Evolutionary conservation across 2,888 invertebrate species (phyloP), one percentile per base, ranked within the genome.

Genomic region (Microctonus hyperodae): DNA sequence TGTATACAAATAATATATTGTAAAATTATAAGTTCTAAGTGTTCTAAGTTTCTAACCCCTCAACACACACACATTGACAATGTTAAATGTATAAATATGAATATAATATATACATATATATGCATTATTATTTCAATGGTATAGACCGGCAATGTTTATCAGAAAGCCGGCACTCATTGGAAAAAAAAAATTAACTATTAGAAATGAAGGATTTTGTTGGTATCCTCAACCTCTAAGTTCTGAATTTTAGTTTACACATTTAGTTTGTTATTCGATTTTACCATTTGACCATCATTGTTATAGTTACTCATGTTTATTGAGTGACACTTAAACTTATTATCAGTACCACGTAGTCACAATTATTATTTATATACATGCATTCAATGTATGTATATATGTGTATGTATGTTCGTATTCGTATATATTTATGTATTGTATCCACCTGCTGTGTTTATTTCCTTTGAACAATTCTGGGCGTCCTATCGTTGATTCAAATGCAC

Each of bases 151-250:
- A n/a, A 44, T 44, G 44, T 44, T 16, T 20, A 44, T 44, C 6
- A 33, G 22, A 23, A 58, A 58, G 58, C 58, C 58, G 58, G 40
- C 58, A 37, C 40, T 20, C 37, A 23, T 11, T 37, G 37, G n/a
- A 58, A 58, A 20, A 44, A 16, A n/a, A n/a, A n/a, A n/a, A n/a
- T n/a, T n/a, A n/a, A 13, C 5, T n/a, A 16, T 6, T 16, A n/a
- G 44, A 44, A 44, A 1, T 44, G 16, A 44, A 16, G 37, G 37
- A 11, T 37, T 37, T 11, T 40, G n/a, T 58, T n/a, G 58, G 58
- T 23, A n/a, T 58, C 40, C 23, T 22, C 11, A 58, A n/a, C 37
- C 20, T 2, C 23, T 35, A 44, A 9, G 44, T 44, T 16, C 16
- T 7, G 16, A 16, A 6, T 9, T n/a, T 16, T 44, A n/a, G 16